Evolutionary conservation across 2,888 invertebrate species (phyloP), one percentile per base, ranked within the genome.

Genomic region (Spilosoma lubricipeda): DNA sequence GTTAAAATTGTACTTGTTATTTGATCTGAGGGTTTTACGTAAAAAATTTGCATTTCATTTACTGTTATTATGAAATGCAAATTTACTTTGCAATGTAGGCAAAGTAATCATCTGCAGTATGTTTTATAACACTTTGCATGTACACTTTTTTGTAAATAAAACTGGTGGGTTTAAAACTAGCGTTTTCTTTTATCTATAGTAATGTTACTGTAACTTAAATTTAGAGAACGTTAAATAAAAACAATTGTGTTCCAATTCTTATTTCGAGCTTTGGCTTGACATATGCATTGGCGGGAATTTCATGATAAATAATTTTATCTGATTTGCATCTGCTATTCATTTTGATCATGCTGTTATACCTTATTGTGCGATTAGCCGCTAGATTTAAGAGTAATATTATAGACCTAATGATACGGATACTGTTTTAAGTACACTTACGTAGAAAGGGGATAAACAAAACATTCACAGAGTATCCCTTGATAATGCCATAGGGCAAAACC

Each of bases 61-160:
- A 30, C 63, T 63, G 30, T 67, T 48, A 33, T 67, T 48, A 67
- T 48, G 48, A 48, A 33, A 48, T 48, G 33, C 33, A 48, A 33
- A 67, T 67, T 48, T 23, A 30, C 27, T 48, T 45, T 20, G 13
- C 30, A 11, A n/a, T n/a, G n/a, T n/a, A n/a, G n/a, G n/a, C n/a
- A n/a, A n/a, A n/a, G n/a, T 48, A 67, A 48, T 48, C 67, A 67
- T 48, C 42, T 23, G 48, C 67, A 33, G 67, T 33, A 48, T 67
- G 67, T 23, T 33, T 13, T 67, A 23, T 33, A 67, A 23, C 23
- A 48, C 23, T 48, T 67, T 67, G 48, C 48, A 48, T 67, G 33
- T 63, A 18, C 18, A 30, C 27, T 30, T 63, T 30, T 63, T 63
- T n/a, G 7, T 30, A 63, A 63, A 18, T 7, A 63, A 18, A 15